Conservation (phyloP, 2,888 invertebrate genomes). For the Ormia ochracea region DNA sequence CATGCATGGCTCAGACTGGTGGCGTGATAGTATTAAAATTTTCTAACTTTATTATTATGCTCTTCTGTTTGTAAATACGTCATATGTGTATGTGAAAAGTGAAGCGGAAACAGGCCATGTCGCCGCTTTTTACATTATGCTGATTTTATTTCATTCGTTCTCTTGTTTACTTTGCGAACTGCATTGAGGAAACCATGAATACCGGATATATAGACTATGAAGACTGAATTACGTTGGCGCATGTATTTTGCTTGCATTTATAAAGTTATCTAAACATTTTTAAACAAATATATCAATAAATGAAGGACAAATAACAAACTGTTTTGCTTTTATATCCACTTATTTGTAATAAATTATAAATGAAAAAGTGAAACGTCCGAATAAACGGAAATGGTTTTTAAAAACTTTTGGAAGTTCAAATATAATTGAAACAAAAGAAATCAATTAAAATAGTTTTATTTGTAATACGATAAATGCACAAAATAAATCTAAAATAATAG, state of each 20-base stretch:
- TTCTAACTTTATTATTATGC: background rate
- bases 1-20: too few relatives aligned
- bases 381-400: background rate
- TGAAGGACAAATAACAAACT: conserved; percentile 14
- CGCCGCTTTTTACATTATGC: conserved; percentile 23
- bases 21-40: too few relatives aligned
- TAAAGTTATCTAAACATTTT: too few relatives aligned
- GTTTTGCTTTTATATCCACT: background rate
- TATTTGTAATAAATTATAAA: conserved; percentile 1
- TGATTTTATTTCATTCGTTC: conserved; percentile 13
- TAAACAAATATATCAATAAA: conserved; percentile 1
- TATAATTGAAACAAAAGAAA: conserved; percentile 3
- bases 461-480: background rate
- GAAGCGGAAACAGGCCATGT: conserved; percentile 55
- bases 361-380: background rate
- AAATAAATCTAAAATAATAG: background rate
- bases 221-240: conserved; percentile 8
- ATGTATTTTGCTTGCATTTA: too few relatives aligned
- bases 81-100: conserved; percentile 37
- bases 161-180: conserved; percentile 7
- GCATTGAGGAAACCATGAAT: conserved; percentile 52
- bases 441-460: too few relatives aligned
- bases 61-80: background rate
- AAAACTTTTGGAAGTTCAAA: conserved; percentile 26
- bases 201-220: conserved; percentile 49